Conservation (phyloP, 2,888 invertebrate genomes). For the Troilus luridus region DNA sequence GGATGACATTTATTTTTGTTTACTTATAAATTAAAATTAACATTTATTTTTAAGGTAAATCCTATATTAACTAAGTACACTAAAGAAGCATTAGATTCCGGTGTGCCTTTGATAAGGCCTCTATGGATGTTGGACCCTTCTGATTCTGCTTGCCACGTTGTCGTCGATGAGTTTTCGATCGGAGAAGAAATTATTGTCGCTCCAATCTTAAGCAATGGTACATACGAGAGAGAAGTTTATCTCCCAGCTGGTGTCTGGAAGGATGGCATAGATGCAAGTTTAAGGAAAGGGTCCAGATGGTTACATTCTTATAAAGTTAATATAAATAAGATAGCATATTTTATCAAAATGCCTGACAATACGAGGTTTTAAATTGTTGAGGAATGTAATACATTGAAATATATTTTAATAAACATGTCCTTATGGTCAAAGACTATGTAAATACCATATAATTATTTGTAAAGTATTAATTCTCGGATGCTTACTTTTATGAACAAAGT, state of each 20-base stretch:
- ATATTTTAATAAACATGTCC: neutral
- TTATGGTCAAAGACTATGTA: neutral
- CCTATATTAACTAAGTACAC: slow-evolving; percentile 84
- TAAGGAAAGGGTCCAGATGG: slow-evolving; percentile 91
- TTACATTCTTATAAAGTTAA: slow-evolving; percentile 89
- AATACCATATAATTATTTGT: neutral
- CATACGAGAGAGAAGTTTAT: slow-evolving; percentile 85
- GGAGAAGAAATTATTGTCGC: slow-evolving; percentile 93
- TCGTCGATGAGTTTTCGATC: slow-evolving; percentile 89
- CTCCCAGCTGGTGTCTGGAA: slow-evolving; percentile 93
- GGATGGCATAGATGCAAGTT: slow-evolving; percentile 89
- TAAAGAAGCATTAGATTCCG: slow-evolving; percentile 83
- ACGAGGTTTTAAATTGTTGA: slow-evolving; percentile 76
- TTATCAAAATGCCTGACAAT: slow-evolving; percentile 87
- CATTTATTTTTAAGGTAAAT: slow-evolving; percentile 74
- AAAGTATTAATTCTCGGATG: neutral
- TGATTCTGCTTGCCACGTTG: slow-evolving; percentile 82
- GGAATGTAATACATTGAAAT: neutral
- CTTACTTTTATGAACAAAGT: neutral
- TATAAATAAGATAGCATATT: slow-evolving; percentile 84
- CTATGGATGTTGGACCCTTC: slow-evolving; percentile 90
- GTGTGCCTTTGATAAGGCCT: slow-evolving; percentile 87
- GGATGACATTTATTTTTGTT: neutral
- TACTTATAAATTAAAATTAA: neutral
- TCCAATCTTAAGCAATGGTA: slow-evolving; percentile 82